Conservation (phyloP, 2,797 vertebrate species). For the Ptychadena robeensis region DNA sequence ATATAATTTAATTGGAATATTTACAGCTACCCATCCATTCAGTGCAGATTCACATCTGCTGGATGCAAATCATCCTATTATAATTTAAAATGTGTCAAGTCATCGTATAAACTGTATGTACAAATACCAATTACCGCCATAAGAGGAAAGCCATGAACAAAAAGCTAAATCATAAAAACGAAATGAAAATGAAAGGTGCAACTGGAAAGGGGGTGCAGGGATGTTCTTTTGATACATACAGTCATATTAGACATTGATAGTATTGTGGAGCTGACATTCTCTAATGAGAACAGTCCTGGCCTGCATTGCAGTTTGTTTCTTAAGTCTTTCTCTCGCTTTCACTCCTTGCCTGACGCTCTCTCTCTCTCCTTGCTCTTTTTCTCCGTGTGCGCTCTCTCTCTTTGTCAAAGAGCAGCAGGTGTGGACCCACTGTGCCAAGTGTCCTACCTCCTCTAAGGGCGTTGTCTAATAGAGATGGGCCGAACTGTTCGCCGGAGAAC, state of each 20-base stretch:
- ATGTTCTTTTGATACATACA: not conserved
- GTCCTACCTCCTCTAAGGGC: too few relatives aligned
- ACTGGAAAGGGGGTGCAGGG: not conserved
- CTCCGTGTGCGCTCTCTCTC: too few relatives aligned
- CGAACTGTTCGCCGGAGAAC: too few relatives aligned
- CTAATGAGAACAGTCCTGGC: not conserved
- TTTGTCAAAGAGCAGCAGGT: too few relatives aligned
- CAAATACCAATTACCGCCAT: conserved; percentile 16
- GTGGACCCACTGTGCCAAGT: too few relatives aligned
- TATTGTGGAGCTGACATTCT: not conserved
- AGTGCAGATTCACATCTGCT: not conserved
- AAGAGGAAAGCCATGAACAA: not conserved
- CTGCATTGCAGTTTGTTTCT: too few relatives aligned
- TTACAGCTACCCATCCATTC: conserved; percentile 4
- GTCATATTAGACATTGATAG: not conserved
- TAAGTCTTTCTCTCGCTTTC: too few relatives aligned
- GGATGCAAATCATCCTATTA: conserved; percentile 39
- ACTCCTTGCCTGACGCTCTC: too few relatives aligned
- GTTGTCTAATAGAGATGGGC: too few relatives aligned
- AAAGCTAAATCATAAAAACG: not conserved
- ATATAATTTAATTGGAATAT: conserved; percentile 19
- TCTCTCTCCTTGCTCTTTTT: too few relatives aligned
- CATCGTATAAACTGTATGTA: conserved; percentile 12
- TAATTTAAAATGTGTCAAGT: conserved; percentile 44
- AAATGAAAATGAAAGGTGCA: conserved; percentile 20